A percentile compares a stretch with the other conserved stretches of the same genome.
These are phyloP conservation scores for Polymixis flavicincta DNA, from an alignment of 2,888 invertebrate genomes.

Conservation along the genomic window DNA sequence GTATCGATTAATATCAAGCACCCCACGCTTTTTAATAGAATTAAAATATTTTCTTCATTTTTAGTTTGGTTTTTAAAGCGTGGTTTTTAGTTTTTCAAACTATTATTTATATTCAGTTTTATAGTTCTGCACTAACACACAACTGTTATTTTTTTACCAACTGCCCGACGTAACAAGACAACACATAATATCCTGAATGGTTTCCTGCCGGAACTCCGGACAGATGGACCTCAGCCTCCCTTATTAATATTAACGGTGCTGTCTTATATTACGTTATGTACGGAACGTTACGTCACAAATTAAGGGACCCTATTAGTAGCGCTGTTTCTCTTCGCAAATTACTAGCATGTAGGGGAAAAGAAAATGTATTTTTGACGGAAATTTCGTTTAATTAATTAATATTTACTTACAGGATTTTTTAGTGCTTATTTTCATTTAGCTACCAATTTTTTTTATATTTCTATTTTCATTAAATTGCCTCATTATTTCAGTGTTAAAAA, in stretches of 20 bases:
- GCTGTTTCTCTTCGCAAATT: constrained; percentile 13
- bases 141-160: no score
- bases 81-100: background rate
- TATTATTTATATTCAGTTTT: no score
- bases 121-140: no score
- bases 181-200: constrained; percentile 51
- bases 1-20: no score
- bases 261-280: constrained; percentile 20
- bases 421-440: background rate
- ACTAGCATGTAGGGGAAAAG: background rate
- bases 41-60: no score
- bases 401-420: background rate
- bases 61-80: no score
- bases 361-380: background rate
- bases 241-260: constrained; percentile 62
- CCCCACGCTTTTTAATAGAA: no score
- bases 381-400: background rate
- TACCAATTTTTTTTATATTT: background rate
- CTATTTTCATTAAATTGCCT: background rate
- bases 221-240: constrained; percentile 30
- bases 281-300: constrained; percentile 40
- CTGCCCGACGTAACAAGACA: constrained; percentile 49
- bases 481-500: background rate
- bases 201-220: constrained; percentile 48
- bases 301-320: constrained; percentile 35